These are phyloP conservation scores for Crypturellus undulatus DNA, from an alignment of 2,113 vertebrate genomes.

Conservation along the genomic window DNA sequence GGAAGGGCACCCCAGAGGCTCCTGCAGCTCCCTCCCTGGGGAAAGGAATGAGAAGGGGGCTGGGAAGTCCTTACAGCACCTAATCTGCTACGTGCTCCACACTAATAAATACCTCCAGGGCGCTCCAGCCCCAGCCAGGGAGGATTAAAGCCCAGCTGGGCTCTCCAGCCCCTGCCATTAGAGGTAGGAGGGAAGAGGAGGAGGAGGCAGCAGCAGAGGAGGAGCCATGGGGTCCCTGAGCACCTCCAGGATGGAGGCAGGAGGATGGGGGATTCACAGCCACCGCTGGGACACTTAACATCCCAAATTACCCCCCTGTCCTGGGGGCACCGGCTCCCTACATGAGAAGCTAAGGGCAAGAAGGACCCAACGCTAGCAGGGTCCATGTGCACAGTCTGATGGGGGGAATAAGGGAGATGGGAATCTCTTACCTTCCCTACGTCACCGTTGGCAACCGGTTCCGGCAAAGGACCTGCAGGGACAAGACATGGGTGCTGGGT, in stretches of 20 bases:
- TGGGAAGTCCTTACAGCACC: background rate
- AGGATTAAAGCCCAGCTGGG: slow-evolving; percentile 28
- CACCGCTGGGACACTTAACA: background rate
- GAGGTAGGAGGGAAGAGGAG: background rate
- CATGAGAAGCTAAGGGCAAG: background rate
- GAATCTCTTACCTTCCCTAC: slow-evolving; percentile 86
- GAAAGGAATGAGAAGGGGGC: background rate
- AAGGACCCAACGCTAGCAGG: background rate
- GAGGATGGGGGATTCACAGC: background rate
- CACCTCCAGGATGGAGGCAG: background rate
- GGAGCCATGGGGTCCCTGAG: background rate
- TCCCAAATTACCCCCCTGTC: background rate
- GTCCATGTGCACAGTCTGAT: fast-evolving
- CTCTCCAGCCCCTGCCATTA: background rate
- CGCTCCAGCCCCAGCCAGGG: background rate
- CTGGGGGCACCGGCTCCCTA: fast-evolving
- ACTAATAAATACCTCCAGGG: slow-evolving; percentile 27
- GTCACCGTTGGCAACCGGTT: slow-evolving; percentile 86
- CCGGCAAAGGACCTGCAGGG: slow-evolving; percentile 86
- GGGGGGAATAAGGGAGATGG: background rate
- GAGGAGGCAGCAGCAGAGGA: background rate
- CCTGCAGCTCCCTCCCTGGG: background rate
- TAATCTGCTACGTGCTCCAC: slow-evolving; percentile 26
- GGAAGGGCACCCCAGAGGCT: too few species aligned
- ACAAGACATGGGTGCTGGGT: fast-evolving